These are phyloP conservation scores for Leptopilina drosophilae DNA, from an alignment of 2,888 invertebrate genomes.

Conservation along the genomic window DNA sequence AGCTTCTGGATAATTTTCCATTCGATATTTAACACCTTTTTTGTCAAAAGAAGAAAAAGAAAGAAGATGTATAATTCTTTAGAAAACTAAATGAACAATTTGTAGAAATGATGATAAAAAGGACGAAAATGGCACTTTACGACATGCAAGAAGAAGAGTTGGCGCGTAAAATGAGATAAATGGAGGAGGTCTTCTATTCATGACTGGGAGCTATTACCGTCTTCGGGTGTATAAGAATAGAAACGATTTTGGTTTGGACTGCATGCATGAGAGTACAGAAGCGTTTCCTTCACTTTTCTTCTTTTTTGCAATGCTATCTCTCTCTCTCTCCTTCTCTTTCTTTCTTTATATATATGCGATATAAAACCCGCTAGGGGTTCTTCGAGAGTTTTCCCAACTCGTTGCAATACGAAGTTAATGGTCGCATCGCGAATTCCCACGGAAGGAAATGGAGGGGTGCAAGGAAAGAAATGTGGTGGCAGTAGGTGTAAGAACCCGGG, in stretches of 20 bases:
- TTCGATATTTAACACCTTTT: no score
- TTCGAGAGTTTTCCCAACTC: neutral
- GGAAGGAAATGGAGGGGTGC: conserved; percentile 44
- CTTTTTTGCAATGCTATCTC: neutral
- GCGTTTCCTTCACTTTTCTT: conserved; percentile 23
- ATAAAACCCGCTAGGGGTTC: neutral
- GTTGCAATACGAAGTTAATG: conserved; percentile 56
- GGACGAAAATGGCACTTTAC: conserved; percentile 12
- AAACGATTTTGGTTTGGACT: conserved; percentile 27
- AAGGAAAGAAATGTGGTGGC: conserved; percentile 28
- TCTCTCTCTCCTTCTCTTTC: no score
- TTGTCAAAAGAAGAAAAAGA: no score
- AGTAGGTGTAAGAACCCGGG: neutral
- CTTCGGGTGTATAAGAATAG: conserved; percentile 28
- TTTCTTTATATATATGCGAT: no score
- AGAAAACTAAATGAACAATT: conserved; percentile 22
- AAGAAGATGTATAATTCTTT: neutral
- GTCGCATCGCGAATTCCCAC: conserved; percentile 54
- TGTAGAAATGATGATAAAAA: conserved; percentile 6
- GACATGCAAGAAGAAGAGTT: conserved; percentile 16
- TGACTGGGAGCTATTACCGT: conserved; percentile 38
- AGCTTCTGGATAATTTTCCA: no score
- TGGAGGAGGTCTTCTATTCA: conserved; percentile 34
- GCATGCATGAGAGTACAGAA: conserved; percentile 40
- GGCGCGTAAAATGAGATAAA: conserved; percentile 38